These are phyloP conservation scores for Pelodiscus sinensis DNA, from an alignment of 2,113 vertebrate species.

Conservation along the genomic window DNA sequence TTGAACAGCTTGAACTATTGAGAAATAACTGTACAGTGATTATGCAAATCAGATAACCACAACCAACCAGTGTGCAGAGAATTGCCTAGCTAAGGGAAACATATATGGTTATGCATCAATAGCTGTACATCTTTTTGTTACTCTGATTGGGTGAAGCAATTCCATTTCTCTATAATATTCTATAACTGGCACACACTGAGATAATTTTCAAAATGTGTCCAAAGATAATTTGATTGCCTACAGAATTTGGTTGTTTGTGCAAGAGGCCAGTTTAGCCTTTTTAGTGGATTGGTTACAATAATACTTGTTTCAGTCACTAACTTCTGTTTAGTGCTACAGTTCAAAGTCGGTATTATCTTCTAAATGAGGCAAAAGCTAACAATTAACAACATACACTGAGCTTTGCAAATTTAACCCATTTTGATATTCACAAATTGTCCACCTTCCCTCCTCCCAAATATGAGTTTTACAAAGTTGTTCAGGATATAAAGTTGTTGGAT, in stretches of 20 bases:
- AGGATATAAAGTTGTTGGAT: slow-evolving; percentile 31
- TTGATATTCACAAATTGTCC: slow-evolving; percentile 2
- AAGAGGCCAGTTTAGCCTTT: slow-evolving; percentile 56
- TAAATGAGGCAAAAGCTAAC: not conserved
- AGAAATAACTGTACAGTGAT: slow-evolving; percentile 59
- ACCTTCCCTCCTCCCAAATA: not conserved
- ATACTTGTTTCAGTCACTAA: slow-evolving; percentile 35
- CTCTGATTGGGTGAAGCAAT: slow-evolving; percentile 38
- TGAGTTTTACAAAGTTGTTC: not conserved
- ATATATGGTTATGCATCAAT: slow-evolving; percentile 57
- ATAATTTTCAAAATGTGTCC: slow-evolving; percentile 53
- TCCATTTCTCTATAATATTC: slow-evolving; percentile 59
- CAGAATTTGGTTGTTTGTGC: slow-evolving; percentile 45
- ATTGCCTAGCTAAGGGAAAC: slow-evolving; percentile 52
- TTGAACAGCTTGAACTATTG: slow-evolving; percentile 51
- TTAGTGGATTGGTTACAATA: not conserved
- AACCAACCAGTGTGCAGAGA: slow-evolving; percentile 55
- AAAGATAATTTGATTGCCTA: slow-evolving; percentile 63
- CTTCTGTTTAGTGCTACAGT: not conserved
- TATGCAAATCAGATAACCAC: slow-evolving; percentile 73
- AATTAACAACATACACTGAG: slow-evolving; percentile 28
- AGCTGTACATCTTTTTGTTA: slow-evolving; percentile 36
- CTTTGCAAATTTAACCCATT: slow-evolving; percentile 21
- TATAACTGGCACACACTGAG: slow-evolving; percentile 28
- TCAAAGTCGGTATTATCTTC: slow-evolving; percentile 38